Conservation (phyloP, 1,140 invertebrate species). For the Philaenus spumarius region DNA sequence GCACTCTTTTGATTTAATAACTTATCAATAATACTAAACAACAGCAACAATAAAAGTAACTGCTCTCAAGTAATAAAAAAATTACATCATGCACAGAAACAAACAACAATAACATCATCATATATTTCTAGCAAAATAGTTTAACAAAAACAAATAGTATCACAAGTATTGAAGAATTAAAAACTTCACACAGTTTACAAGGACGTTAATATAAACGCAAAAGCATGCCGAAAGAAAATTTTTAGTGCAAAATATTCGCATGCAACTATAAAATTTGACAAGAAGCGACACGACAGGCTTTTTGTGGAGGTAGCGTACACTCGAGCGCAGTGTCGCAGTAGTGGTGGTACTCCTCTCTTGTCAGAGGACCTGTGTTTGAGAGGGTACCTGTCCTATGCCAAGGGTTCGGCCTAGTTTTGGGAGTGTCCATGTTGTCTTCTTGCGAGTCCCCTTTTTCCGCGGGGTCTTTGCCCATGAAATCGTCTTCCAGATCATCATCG, state of each 20-base stretch:
- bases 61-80: too few species aligned
- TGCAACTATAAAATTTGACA: background rate
- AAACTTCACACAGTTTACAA: too few species aligned
- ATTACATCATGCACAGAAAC: too few species aligned
- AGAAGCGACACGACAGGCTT: constrained; percentile 13
- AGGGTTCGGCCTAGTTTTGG: constrained; percentile 26
- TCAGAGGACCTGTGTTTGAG: constrained; percentile 19
- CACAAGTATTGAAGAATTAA: too few species aligned
- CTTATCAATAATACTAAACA: too few species aligned
- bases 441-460: constrained; percentile 34
- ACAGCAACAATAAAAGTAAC: too few species aligned
- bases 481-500: constrained; percentile 41
- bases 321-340: constrained; percentile 69
- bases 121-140: too few species aligned
- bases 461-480: constrained; percentile 38
- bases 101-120: too few species aligned
- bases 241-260: background rate
- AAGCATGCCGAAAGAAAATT: background rate
- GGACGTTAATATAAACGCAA: too few species aligned
- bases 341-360: constrained; percentile 63
- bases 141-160: too few species aligned
- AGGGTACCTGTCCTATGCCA: constrained; percentile 32
- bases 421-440: constrained; percentile 33
- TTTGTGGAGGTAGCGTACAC: constrained; percentile 45
- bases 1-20: too few species aligned